Evolutionary conservation across 2,888 invertebrate genomes (phyloP).

Genomic region (Allacma fusca): DNA sequence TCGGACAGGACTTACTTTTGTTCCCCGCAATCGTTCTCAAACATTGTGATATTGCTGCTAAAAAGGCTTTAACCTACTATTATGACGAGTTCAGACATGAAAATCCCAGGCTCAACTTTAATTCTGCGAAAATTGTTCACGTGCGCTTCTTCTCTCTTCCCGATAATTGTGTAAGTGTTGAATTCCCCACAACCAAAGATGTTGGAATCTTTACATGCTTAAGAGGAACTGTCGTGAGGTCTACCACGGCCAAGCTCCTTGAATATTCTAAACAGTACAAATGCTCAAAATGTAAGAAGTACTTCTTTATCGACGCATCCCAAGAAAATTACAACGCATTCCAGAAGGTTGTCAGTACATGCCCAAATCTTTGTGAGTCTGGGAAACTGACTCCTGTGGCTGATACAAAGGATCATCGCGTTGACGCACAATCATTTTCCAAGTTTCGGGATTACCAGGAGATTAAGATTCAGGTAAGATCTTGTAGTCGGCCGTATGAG

Average conservation of each 20-base stretch:
- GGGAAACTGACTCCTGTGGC: conserved; percentile 69
- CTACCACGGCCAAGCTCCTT: conserved; percentile 77
- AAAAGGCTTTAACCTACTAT: conserved; percentile 71
- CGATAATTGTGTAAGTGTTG: conserved; percentile 72
- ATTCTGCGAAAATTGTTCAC: conserved; percentile 73
- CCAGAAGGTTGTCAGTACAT: conserved; percentile 68
- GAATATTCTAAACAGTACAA: conserved; percentile 77
- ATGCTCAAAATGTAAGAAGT: conserved; percentile 78
- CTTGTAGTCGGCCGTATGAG: too few relatives aligned
- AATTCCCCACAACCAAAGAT: conserved; percentile 76
- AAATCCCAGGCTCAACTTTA: conserved; percentile 64
- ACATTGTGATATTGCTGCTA: conserved; percentile 71
- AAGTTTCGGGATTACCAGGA: conserved; percentile 85
- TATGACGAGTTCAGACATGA: conserved; percentile 65
- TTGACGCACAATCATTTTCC: background rate
- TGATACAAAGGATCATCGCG: conserved; percentile 16
- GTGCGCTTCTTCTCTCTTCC: conserved; percentile 74
- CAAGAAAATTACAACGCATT: conserved; percentile 67
- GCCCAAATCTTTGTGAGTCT: conserved; percentile 68
- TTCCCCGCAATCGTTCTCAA: conserved; percentile 72
- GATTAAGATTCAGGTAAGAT: conserved; percentile 77
- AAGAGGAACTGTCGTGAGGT: conserved; percentile 80
- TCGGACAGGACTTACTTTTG: conserved; percentile 74
- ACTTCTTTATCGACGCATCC: conserved; percentile 40
- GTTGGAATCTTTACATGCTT: conserved; percentile 77